Evolutionary conservation across 2,113 vertebrate species (phyloP), one percentile per base, ranked within the genome.

Genomic region (Cromileptes altivelis): DNA sequence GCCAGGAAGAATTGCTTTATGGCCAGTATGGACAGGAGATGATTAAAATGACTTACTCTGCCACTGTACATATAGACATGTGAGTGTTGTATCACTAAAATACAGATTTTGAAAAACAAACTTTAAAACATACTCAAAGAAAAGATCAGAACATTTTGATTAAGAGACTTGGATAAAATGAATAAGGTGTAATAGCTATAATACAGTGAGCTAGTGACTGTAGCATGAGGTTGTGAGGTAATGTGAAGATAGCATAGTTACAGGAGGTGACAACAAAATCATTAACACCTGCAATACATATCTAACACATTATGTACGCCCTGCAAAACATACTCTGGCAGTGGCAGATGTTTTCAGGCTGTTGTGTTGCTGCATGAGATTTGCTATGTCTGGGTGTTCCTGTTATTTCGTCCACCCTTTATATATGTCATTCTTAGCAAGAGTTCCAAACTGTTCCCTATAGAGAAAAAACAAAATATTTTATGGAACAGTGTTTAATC

Each of bases 401-500:
- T 70, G 45, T 55, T 70, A 23, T 69, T 50, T 42, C 63, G 49
- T 68, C 25, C 63, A 33, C n/a, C n/a, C 21, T 19, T 72, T 47
- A 15, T 27, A 45, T 37, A 6, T 55, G 21, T 62, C 25, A 33
- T 61, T 33, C 4, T 27, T 56, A 61, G 33, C 14, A n/a, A 57
- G 25, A 67, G 15, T 30, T 23, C 61, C 25, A 6, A 11, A 10
- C 58, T 30, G 4, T 40, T 9, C 4, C 45, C 23, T 10, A 14
- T 63, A 21, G 62, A 73, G 33, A 61, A 73, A 33, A 76, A 42
- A 61, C 52, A 42, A 57, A 72, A 33, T 15, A 27, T 42, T 42
- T 19, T 12, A 2, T 15, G 11, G 19, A 74, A 69, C 33, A 65
- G 19, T 14, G 7, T 45, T 70, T 61, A 78, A 78, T 68, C 37